Base-by-base conservation (phyloP, 2,888 invertebrate species). In the Sturmia bella region DNA sequence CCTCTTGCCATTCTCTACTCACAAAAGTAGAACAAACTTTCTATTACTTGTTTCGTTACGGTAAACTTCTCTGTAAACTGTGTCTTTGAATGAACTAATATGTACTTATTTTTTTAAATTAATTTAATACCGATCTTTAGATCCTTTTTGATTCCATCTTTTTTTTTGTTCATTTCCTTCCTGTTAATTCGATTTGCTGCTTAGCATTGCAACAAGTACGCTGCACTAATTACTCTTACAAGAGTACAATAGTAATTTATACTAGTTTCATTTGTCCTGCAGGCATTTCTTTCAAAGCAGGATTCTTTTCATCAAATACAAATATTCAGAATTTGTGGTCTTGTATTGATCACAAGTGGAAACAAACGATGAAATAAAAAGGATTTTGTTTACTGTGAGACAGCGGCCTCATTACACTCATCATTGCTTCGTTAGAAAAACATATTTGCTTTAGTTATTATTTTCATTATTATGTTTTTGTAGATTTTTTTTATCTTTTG, bases 361-460 rank as follows among this genome's bases (percentile, higher is more conserved):
- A 73, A 45, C 57, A 43, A 17, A 27, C 15, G 27, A 41, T 7
- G 15, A 43, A 61, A 76, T 27, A 39, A 50, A 74, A 74, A 64
- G 66, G 68, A 72, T 73, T 81, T 73, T 69, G 41, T 61, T 32
- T 52, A 52, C 75, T 70, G 54, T 59, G 70, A 80, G 70, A 57
- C 57, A 64, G 48, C 64, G 54, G 39, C 45, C 56, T n/a, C 45
- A 61, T 73, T 21, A 43, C 39, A 52, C 21, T 27, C 52, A 64
- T n/a, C 50, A 57, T 59, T 17, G 27, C 56, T n/a, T 24, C 45
- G 43, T 43, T 57, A 24, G 72, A 72, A 77, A 69, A 77, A 69
- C 41, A 75, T 78, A 68, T 75, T 69, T 75, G 66, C 50, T 78
- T 57, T 59, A 57, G 50, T 80, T 70, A 80, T 70, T 70, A 74